These are phyloP conservation scores for Osmoderma eremita DNA, from an alignment of 2,888 invertebrate genomes.

Conservation along the genomic window DNA sequence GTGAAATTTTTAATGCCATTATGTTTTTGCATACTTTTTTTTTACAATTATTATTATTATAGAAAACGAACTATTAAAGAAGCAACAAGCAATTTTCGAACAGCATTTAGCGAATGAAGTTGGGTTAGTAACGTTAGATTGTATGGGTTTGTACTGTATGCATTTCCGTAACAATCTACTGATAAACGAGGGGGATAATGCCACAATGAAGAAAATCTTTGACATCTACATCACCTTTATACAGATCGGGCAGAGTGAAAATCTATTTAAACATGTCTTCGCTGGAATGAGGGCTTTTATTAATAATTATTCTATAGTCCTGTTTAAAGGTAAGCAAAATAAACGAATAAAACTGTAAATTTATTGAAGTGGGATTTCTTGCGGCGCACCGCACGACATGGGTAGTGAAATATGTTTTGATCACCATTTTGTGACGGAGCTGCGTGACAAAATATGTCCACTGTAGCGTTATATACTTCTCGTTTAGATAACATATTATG, in stretches of 20 bases:
- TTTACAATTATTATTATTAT: slow-evolving; percentile 45
- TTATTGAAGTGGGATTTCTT: no score
- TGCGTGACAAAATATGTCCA: no score
- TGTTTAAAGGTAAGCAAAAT: slow-evolving; percentile 78
- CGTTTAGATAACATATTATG: no score
- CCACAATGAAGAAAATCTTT: slow-evolving; percentile 83
- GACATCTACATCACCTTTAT: slow-evolving; percentile 88
- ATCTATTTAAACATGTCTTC: slow-evolving; percentile 89
- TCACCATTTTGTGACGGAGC: no score
- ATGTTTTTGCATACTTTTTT: neutral
- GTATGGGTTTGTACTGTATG: slow-evolving; percentile 84
- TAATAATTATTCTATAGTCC: slow-evolving; percentile 84
- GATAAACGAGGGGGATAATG: slow-evolving; percentile 73
- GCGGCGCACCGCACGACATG: no score
- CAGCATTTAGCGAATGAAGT: slow-evolving; percentile 90
- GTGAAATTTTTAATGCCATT: slow-evolving; percentile 51
- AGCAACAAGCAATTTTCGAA: slow-evolving; percentile 75
- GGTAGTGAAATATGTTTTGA: no score
- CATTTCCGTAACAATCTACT: slow-evolving; percentile 72
- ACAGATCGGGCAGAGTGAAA: slow-evolving; percentile 90
- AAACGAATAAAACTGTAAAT: no score
- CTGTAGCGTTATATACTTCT: no score
- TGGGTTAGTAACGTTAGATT: slow-evolving; percentile 87
- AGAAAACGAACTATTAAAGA: slow-evolving; percentile 69
- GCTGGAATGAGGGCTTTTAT: slow-evolving; percentile 92